These are phyloP conservation scores for Drosophila baimaii DNA, from an alignment of 1,140 invertebrate genomes.

Conservation along the genomic window DNA sequence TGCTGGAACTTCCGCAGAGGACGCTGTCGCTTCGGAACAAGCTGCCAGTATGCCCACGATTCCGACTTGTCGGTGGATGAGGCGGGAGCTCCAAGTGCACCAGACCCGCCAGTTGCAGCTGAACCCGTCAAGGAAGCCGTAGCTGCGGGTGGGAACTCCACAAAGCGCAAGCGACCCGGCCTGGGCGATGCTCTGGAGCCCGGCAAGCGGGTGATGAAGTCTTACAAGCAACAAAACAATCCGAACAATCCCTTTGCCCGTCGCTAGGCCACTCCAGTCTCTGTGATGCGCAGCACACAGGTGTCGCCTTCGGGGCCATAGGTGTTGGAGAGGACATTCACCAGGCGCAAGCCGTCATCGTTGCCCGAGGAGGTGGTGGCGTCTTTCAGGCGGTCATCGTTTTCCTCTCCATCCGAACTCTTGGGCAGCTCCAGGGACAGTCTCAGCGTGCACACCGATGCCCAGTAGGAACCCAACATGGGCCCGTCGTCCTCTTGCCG, in stretches of 20 bases:
- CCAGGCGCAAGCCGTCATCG: slow-evolving; percentile 47
- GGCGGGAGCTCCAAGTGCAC: not conserved
- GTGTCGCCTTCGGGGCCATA: slow-evolving; percentile 37
- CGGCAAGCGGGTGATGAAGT: slow-evolving; percentile 93
- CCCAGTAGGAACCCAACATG: slow-evolving; percentile 63
- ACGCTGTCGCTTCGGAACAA: slow-evolving; percentile 94
- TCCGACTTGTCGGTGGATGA: slow-evolving; percentile 87
- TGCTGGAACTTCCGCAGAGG: slow-evolving; percentile 97
- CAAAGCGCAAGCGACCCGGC: slow-evolving; percentile 91
- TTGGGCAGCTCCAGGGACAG: slow-evolving; percentile 48
- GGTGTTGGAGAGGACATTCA: slow-evolving; percentile 60
- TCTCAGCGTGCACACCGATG: slow-evolving; percentile 59
- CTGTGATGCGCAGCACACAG: slow-evolving; percentile 58
- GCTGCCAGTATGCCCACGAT: slow-evolving; percentile 96
- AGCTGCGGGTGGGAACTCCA: slow-evolving; percentile 5
- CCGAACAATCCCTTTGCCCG: slow-evolving; percentile 59
- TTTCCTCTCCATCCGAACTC: slow-evolving; percentile 2
- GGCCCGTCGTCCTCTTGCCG: not conserved
- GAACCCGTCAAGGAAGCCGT: not conserved
- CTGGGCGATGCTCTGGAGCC: slow-evolving; percentile 91
- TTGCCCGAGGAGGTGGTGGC: not conserved
- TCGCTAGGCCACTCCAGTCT: slow-evolving; percentile 66
- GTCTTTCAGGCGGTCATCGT: not conserved
- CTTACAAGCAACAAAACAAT: slow-evolving; percentile 85
- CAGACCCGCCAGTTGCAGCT: slow-evolving; percentile 2